Conservation (phyloP, 1,140 invertebrate genomes). For the Glomeris maerens region DNA sequence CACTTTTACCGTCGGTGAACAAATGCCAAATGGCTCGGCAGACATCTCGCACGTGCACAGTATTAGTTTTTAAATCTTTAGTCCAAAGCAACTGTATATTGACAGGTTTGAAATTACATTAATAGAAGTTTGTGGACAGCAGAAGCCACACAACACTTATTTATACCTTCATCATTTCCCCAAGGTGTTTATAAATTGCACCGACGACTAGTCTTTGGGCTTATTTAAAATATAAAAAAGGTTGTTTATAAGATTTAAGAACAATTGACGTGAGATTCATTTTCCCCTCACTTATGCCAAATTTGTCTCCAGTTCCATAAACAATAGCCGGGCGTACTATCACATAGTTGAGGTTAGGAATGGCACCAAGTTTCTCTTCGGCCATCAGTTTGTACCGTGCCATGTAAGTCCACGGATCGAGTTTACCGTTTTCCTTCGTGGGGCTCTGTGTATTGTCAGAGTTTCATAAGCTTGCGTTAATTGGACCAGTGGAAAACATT, state of each 20-base stretch:
- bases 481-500: neutral
- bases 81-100: slow-evolving; percentile 55
- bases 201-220: slow-evolving; percentile 69
- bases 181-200: slow-evolving; percentile 70
- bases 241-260: neutral
- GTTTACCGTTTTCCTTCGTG: slow-evolving; percentile 55
- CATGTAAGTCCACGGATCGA: slow-evolving; percentile 67
- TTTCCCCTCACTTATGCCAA: slow-evolving; percentile 53
- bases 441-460: slow-evolving; percentile 44
- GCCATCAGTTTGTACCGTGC: slow-evolving; percentile 69
- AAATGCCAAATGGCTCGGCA: slow-evolving; percentile 61
- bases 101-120: neutral
- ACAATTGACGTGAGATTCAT: neutral
- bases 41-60: slow-evolving; percentile 69
- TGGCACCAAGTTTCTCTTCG: slow-evolving; percentile 55
- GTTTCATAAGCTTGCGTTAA: no score
- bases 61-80: slow-evolving; percentile 66
- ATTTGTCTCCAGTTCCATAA: slow-evolving; percentile 68
- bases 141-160: slow-evolving; percentile 12
- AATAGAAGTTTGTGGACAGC: no score
- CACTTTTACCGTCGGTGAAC: slow-evolving; percentile 32
- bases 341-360: slow-evolving; percentile 55
- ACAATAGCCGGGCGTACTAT: slow-evolving; percentile 69
- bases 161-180: slow-evolving; percentile 65
- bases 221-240: slow-evolving; percentile 29